A percentile compares a stretch with the other conserved stretches of the same genome.
These are phyloP conservation scores for Drosophila ficusphila DNA, from an alignment of 1,140 invertebrate species.

Conservation along the genomic window DNA sequence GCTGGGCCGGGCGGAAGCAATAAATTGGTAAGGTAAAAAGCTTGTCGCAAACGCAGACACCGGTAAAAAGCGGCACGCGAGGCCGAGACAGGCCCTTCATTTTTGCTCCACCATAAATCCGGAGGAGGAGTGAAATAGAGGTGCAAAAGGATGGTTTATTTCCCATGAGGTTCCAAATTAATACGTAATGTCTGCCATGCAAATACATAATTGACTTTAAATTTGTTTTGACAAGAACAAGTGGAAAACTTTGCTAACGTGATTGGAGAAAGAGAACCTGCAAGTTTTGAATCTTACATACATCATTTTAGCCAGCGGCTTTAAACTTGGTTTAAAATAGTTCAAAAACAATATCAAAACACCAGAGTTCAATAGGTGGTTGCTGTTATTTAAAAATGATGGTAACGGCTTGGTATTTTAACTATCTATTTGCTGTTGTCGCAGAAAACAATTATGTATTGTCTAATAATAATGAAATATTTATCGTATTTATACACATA, in stretches of 20 bases:
- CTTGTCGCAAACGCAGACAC: slow-evolving; percentile 75
- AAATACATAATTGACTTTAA: slow-evolving; percentile 47
- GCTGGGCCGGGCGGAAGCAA: slow-evolving; percentile 62
- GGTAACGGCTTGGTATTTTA: no score
- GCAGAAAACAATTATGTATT: no score
- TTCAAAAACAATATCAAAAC: background rate
- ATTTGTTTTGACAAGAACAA: slow-evolving; percentile 25
- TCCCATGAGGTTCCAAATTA: slow-evolving; percentile 60
- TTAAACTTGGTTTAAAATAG: background rate
- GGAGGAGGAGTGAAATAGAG: slow-evolving; percentile 8
- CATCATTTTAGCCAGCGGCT: background rate
- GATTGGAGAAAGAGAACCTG: background rate
- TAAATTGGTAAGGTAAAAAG: slow-evolving; percentile 81
- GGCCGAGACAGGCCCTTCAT: slow-evolving; percentile 59
- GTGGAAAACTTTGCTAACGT: background rate
- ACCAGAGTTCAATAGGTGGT: background rate
- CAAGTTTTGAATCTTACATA: background rate
- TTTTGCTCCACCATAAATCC: slow-evolving; percentile 14
- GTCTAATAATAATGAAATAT: no score
- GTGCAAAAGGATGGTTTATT: slow-evolving; percentile 42
- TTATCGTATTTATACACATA: no score
- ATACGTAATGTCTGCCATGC: slow-evolving; percentile 51
- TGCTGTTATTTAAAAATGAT: no score
- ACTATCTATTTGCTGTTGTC: no score
- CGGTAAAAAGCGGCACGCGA: slow-evolving; percentile 63